Conservation (phyloP, 2,797 vertebrate species). For the Pteropus rufus region DNA sequence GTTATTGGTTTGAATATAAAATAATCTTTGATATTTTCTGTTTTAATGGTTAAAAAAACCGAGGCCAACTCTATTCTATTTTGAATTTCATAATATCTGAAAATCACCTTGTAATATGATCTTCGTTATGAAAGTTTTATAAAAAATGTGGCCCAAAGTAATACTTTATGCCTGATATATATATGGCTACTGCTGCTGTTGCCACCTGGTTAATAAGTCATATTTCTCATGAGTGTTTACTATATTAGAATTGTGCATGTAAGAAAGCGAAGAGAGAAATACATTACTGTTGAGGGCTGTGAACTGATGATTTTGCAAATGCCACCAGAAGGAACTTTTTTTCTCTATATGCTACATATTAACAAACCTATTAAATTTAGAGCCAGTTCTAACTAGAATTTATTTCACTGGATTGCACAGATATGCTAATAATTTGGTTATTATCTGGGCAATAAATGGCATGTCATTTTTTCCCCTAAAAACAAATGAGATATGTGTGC, state of each 20-base stretch:
- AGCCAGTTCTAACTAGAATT: constrained; percentile 36
- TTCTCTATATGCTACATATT: background rate
- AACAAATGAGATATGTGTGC: background rate
- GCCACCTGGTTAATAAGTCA: background rate
- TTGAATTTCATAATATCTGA: background rate
- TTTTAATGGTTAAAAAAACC: background rate
- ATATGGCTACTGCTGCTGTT: background rate
- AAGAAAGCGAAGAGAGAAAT: background rate
- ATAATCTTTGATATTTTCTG: background rate
- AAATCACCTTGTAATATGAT: background rate
- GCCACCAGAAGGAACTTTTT: background rate
- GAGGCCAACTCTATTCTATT: background rate
- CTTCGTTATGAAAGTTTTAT: background rate
- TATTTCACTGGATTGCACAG: constrained; percentile 19
- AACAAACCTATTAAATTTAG: constrained; percentile 45
- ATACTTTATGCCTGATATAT: background rate
- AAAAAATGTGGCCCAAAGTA: background rate
- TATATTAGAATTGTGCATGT: background rate
- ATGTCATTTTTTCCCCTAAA: background rate
- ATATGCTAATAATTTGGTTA: constrained; percentile 51
- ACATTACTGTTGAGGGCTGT: background rate
- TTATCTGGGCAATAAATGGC: constrained; percentile 53
- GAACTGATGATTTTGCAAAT: constrained; percentile 40
- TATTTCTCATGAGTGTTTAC: background rate
- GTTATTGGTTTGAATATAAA: background rate